Evolutionary conservation across 2,888 invertebrate genomes (phyloP).

Genomic region (Nomada fabriciana): DNA sequence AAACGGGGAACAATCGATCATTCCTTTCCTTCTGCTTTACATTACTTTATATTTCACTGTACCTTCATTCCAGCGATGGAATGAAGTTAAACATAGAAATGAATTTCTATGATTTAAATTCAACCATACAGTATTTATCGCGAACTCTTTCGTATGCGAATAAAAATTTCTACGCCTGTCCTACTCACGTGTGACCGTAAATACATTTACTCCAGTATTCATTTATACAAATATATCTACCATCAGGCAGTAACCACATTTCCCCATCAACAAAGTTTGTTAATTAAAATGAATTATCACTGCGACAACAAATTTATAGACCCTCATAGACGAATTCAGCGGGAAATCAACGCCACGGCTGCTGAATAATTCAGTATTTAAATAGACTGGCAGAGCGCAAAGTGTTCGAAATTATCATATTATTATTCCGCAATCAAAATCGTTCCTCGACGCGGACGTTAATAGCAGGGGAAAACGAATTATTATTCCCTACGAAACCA

Average conservation of each 20-base stretch:
- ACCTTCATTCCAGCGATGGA: too few species aligned
- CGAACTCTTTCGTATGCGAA: too few species aligned
- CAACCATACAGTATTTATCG: not conserved
- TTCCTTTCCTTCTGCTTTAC: too few species aligned
- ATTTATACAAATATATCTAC: not conserved
- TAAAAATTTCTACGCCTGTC: not conserved
- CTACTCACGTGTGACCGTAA: not conserved
- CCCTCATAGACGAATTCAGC: not conserved
- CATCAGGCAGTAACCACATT: not conserved
- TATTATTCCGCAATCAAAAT: not conserved
- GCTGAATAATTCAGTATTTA: constrained; percentile 13
- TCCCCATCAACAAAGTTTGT: not conserved
- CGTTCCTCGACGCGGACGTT: not conserved
- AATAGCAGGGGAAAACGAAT: not conserved
- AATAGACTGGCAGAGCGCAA: not conserved
- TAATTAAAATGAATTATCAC: constrained; percentile 21
- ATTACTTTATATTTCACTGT: too few species aligned
- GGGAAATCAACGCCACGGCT: not conserved
- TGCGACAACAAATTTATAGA: not conserved
- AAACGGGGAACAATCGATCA: not conserved
- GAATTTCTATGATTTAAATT: too few species aligned
- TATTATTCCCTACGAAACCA: not conserved
- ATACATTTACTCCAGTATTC: not conserved
- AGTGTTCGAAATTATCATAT: constrained; percentile 20
- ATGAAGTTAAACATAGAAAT: too few species aligned